Evolutionary conservation across 1,140 invertebrate species (phyloP), one percentile per base, ranked within the genome.

Genomic region (Papilio polytes): DNA sequence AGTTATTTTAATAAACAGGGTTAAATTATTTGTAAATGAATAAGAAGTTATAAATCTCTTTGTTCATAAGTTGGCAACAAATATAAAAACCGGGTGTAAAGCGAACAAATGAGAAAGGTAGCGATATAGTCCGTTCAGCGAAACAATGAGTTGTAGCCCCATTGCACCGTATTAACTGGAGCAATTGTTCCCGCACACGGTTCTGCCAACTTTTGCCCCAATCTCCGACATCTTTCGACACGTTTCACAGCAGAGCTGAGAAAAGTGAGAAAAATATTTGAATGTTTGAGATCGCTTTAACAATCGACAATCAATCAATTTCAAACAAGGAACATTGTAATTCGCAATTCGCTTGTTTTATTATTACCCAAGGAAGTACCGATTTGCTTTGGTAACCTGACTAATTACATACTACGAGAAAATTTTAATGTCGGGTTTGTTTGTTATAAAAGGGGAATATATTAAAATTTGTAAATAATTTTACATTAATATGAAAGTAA

Each of bases 81-180:
- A 63, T 31, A 70, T 63, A 70, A 70, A 70, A 70, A 15, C 63
- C 7, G 26, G 44, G 74, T 76, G 46, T 76, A 76, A 48, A 51
- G 44, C 20, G 74, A 51, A 76, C 74, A 76, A 76, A 76, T 76
- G 46, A 51, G 74, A 53, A 74, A 63, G 44, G 20, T 74, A 48
- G 41, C 72, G 73, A 46, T 51, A 51, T 26, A 76, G 44, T 76
- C 20, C 22, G 74, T 31, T 76, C 22, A 51, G 46, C 44, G 44
- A 26, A 76, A 76, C 74, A 51, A 76, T 76, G 74, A 22, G 74
- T 76, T 76, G 74, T 51, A 26, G 74, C 74, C 46, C n/a, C 74
- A 76, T 76, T 76, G 46, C 46, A 76, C 74, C 44, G 74, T 76
- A 76, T 76, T 48, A 53, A 53, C 44, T 26, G 74, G 22, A 76